Percentiles rank a stretch among this genome's conserved stretches.
These are phyloP conservation scores for Malurus splendens DNA, from an alignment of 2,797 vertebrate genomes.

Conservation along the genomic window DNA sequence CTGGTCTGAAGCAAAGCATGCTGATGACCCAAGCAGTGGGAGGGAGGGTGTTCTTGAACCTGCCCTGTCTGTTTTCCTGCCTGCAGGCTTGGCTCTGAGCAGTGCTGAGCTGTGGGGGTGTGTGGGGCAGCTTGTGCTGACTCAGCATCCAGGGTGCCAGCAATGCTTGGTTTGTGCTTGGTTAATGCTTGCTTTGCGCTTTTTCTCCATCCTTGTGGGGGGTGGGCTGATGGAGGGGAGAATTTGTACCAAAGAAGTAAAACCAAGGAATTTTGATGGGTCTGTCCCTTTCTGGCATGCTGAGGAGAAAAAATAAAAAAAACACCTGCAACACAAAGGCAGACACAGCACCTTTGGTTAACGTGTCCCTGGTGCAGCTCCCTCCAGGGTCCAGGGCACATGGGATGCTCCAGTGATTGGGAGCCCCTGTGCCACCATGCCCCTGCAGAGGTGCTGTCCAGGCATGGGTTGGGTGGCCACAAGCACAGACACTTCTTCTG, in stretches of 20 bases:
- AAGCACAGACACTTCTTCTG: not conserved
- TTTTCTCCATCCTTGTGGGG: not conserved
- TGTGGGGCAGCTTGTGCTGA: not conserved
- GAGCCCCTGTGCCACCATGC: not conserved
- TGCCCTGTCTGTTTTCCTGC: not conserved
- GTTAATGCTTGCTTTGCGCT: not conserved
- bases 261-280: not conserved
- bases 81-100: not conserved
- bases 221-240: not conserved
- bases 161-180: not conserved
- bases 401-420: not conserved
- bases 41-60: not conserved
- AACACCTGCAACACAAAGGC: fast-evolving
- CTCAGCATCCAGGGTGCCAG: not conserved
- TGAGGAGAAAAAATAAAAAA: not conserved
- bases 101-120: not conserved
- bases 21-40: not conserved
- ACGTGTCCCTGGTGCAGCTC: not conserved
- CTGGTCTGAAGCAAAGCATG: not conserved
- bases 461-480: not conserved
- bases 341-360: not conserved
- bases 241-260: not conserved
- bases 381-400: not conserved
- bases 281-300: not conserved
- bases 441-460: not conserved